Evolutionary conservation across 2,113 vertebrate genomes (phyloP), one percentile per base, ranked within the genome.

Genomic region (Egretta garzetta): DNA sequence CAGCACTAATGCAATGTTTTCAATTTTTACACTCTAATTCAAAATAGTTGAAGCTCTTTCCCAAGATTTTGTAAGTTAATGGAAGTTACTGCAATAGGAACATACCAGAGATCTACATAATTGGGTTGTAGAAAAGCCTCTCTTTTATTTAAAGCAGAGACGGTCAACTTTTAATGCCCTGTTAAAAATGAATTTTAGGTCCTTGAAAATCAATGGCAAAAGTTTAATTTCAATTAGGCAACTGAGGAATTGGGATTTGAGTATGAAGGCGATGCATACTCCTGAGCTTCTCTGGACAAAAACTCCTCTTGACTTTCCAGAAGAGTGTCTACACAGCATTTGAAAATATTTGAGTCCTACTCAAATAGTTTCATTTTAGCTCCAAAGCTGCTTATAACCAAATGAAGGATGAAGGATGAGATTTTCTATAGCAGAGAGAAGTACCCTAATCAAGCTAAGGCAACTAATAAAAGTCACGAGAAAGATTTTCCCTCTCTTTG

Each of bases 391-490:
- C 19, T 58, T 88, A 18, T 33, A 62, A 45, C 26, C 35, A 58
- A 22, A 33, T 4, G 13, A 13, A 58, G 43, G 11, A 15, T 58
- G 43, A 66, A 76, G 32, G 23, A 45, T 3, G 4, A 18, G 10
- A 8, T 64, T 72, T 89, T 89, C 63, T 60, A 8, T 24, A 60
- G 32, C 7, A 85, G 49, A 35, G 6, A 53, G 14, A 53, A n/a
- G 21, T 47, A 33, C 21, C 10, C 35, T 59, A 43, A 63, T 47
- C 37, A 52, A 79, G 23, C 9, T 45, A 55, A 85, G 4, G 6
- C 10, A 10, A 45, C 15, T 50, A 50, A 56, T 6, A 47, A 59
- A 66, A 59, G 56, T 0, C 5, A n/a, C 0, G 0, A 35, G 16
- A 27, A 60, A 60, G 7, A 23, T 50, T 62, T 73, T 37, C 19